Percentiles rank a stretch among this genome's conserved stretches.
phyloP scores from a whole-genome alignment of 2,113 vertebrate species.

The Cyanoderma ruficeps region DNA sequence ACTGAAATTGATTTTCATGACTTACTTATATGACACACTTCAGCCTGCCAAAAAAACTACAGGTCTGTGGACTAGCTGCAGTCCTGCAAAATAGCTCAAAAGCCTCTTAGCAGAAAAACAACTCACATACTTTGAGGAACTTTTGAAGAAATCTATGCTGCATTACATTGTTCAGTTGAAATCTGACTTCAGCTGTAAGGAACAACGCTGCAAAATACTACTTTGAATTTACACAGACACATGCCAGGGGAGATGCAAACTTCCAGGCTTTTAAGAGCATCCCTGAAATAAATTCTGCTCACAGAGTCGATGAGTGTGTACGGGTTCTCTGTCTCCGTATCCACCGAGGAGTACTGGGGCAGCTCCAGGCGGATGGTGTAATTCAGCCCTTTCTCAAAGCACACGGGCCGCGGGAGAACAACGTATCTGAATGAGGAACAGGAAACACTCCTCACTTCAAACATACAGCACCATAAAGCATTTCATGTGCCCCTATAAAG shows the following conservation, averaged over 20 bases:
- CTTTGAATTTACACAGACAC: neutral
- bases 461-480: neutral
- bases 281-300: constrained; percentile 45
- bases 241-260: neutral
- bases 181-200: neutral
- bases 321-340: constrained; percentile 83
- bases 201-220: neutral
- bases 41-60: neutral
- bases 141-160: neutral
- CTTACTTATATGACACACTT: neutral
- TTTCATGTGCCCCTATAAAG: constrained; percentile 14
- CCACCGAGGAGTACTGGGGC: constrained; percentile 81
- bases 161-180: neutral
- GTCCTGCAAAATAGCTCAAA: neutral
- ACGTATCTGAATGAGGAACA: constrained; percentile 78
- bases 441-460: constrained; percentile 17
- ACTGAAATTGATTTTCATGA: neutral
- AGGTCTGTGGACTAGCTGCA: neutral
- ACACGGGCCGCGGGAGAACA: constrained; percentile 86
- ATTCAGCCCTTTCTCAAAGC: constrained; percentile 91
- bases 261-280: neutral
- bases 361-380: constrained; percentile 92
- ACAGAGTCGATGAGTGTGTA: constrained; percentile 96
- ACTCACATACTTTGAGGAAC: neutral
- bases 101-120: neutral